These are phyloP conservation scores for Cotesia glomerata DNA, from an alignment of 1,140 invertebrate species.

Conservation along the genomic window DNA sequence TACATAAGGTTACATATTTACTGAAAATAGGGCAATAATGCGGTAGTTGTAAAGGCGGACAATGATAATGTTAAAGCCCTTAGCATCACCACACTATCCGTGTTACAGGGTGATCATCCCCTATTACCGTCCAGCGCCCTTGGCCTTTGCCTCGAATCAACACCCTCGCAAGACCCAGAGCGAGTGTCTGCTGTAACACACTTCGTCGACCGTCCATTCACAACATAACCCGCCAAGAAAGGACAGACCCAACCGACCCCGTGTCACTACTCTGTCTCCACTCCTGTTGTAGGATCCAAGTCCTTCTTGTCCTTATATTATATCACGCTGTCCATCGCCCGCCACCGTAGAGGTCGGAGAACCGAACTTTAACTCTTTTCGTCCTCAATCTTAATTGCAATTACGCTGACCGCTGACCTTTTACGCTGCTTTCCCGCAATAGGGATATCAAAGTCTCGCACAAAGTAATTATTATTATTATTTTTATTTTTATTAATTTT, in stretches of 20 bases:
- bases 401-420: background rate
- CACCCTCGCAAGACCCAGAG: slow-evolving; percentile 17
- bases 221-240: slow-evolving; percentile 1
- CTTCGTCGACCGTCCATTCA: background rate
- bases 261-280: background rate
- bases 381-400: background rate
- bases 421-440: background rate
- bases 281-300: no score
- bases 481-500: no score
- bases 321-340: no score
- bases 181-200: slow-evolving; percentile 2
- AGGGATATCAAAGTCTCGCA: no score
- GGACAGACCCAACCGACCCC: background rate
- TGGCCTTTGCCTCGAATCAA: slow-evolving; percentile 29
- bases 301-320: background rate
- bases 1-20: background rate
- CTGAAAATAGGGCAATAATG: slow-evolving; percentile 13
- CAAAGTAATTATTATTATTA: no score
- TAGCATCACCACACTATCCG: slow-evolving; percentile 39
- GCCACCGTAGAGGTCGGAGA: no score
- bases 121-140: slow-evolving; percentile 38
- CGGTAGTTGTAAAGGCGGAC: background rate
- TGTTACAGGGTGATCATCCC: slow-evolving; percentile 52
- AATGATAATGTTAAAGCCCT: slow-evolving; percentile 27
- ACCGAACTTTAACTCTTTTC: background rate